phyloP scores from a whole-genome alignment of 2,113 vertebrate genomes.

The Caranx ignobilis region DNA sequence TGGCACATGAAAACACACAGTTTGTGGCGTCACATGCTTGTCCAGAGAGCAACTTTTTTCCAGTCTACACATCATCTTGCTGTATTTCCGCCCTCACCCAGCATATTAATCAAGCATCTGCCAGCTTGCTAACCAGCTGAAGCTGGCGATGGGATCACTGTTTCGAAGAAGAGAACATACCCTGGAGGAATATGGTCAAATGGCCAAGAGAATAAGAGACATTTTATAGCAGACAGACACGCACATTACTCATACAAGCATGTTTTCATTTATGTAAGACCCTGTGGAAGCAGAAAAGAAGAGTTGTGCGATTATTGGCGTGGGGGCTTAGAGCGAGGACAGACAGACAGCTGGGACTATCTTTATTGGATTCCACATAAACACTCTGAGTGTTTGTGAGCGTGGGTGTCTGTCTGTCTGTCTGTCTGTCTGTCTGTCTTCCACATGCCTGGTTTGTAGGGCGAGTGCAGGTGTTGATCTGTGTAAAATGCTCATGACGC shows the following conservation, averaged over 20 bases:
- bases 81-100: not conserved
- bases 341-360: slow-evolving; percentile 61
- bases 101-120: slow-evolving; percentile 12
- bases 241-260: slow-evolving; percentile 2
- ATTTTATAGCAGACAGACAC: not conserved
- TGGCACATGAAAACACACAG: slow-evolving; percentile 1
- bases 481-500: slow-evolving; percentile 54
- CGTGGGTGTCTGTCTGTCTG: slow-evolving; percentile 28
- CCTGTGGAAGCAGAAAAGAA: slow-evolving; percentile 6
- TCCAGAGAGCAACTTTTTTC: not conserved
- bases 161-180: slow-evolving; percentile 17
- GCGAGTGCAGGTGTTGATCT: slow-evolving; percentile 67
- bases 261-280: slow-evolving; percentile 22
- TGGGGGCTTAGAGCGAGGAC: slow-evolving; percentile 29
- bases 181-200: slow-evolving; percentile 9
- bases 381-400: slow-evolving; percentile 61
- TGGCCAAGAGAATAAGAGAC: not conserved
- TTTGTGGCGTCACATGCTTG: not conserved
- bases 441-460: slow-evolving; percentile 52
- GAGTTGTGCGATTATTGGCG: slow-evolving; percentile 38
- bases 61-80: not conserved
- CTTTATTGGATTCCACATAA: slow-evolving; percentile 70
- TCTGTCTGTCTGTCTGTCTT: slow-evolving; percentile 40
- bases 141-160: not conserved
- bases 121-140: not conserved